Evolutionary conservation across 2,797 vertebrate species (phyloP), one percentile per base, ranked within the genome.

Genomic region (Aeoliscus strigatus): DNA sequence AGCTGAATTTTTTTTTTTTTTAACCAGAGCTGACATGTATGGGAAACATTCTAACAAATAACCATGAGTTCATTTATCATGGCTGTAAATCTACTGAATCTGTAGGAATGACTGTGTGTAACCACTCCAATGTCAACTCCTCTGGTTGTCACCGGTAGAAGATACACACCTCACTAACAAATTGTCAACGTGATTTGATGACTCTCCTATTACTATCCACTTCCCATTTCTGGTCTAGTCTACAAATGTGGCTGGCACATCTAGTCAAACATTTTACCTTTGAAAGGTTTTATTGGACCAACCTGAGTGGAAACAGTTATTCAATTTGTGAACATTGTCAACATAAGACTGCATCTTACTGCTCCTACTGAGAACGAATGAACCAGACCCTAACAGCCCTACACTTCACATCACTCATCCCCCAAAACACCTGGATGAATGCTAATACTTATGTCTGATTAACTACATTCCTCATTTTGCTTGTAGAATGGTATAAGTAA

Each of bases 41-140:
- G 44, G 49, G 39, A 54, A 51, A 38, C 52, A 59, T 47, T 12
- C 34, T 21, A 40, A 30, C 16, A 24, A n/a, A 12, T 16, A 16
- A 25, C 9, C 15, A 41, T 27, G 8, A 24, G 6, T 30, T 26
- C 3, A 14, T 12, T 36, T 43, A 6, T 14, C 4, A 37, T 26
- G 12, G 28, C 27, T 38, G 9, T 30, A 31, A 26, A 31, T n/a
- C 4, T 28, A 32, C 8, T 18, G 9, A 6, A n/a, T n/a, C n/a
- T n/a, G n/a, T n/a, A n/a, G n/a, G n/a, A n/a, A n/a, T n/a, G n/a
- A n/a, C n/a, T n/a, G n/a, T n/a, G n/a, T n/a, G n/a, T n/a, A n/a
- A n/a, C n/a, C n/a, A n/a, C n/a, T n/a, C n/a, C n/a, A n/a, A n/a
- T n/a, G n/a, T n/a, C n/a, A n/a, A n/a, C n/a, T n/a, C n/a, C n/a